Conservation (phyloP, 1,140 invertebrate genomes). For the Myzus persicae region DNA sequence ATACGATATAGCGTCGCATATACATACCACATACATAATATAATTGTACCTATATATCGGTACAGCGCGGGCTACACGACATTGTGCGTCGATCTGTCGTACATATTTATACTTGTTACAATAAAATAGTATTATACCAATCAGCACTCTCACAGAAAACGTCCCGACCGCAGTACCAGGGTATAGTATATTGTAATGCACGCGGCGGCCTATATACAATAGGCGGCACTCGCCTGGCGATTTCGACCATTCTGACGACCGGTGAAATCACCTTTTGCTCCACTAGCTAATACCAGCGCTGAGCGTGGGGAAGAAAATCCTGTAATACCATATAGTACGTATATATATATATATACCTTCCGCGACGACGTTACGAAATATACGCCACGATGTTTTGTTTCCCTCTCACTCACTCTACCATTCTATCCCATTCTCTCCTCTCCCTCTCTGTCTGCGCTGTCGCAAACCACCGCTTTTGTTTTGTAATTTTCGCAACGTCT, state of each 20-base stretch:
- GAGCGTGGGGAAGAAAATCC: background rate
- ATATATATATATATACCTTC: too few species aligned
- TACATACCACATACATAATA: too few species aligned
- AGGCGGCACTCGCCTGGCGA: background rate
- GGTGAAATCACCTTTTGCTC: background rate
- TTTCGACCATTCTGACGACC: background rate
- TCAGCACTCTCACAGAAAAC: background rate
- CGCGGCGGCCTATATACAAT: background rate
- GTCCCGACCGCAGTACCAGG: background rate
- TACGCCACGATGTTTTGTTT: background rate
- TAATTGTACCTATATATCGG: background rate
- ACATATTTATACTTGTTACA: background rate
- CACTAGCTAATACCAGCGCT: background rate
- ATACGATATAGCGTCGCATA: too few species aligned
- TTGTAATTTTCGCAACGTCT: conserved; percentile 34
- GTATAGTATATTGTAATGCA: background rate
- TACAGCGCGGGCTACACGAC: background rate
- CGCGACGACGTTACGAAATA: background rate
- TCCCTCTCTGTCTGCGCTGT: background rate
- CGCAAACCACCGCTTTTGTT: background rate
- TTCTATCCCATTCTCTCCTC: too few species aligned
- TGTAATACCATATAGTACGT: background rate
- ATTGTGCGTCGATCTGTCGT: background rate
- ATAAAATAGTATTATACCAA: too few species aligned
- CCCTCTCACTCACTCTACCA: background rate